Percentiles rank a stretch among this genome's conserved stretches.
Evolutionary conservation across 2,888 invertebrate species (phyloP).

Genomic region (Hofmannophila pseudospretella): DNA sequence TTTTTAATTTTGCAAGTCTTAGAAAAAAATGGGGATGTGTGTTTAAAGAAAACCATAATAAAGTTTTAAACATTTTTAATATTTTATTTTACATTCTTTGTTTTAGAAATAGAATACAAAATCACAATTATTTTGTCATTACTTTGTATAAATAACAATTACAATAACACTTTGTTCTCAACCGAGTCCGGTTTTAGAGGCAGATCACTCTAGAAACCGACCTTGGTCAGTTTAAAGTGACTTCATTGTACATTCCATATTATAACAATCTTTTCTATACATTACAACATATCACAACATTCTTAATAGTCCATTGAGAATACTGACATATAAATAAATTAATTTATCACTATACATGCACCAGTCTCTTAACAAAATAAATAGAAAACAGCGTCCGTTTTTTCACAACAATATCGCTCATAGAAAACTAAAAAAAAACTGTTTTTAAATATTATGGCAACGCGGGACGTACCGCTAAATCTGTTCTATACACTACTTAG

Average conservation of each 20-base stretch:
- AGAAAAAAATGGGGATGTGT: too few relatives aligned
- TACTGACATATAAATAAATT: conserved; percentile 74
- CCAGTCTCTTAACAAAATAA: conserved; percentile 70
- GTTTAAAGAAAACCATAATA: conserved; percentile 5
- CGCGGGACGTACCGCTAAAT: conserved; percentile 61
- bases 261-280: conserved; percentile 43
- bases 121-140: conserved; percentile 53
- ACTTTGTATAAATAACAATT: conserved; percentile 45
- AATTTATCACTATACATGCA: conserved; percentile 61
- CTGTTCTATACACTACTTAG: conserved; percentile 72
- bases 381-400: conserved; percentile 57
- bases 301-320: conserved; percentile 56
- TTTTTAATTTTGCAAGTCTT: too few relatives aligned
- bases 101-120: conserved; percentile 58
- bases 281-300: conserved; percentile 54
- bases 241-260: conserved; percentile 2
- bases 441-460: conserved; percentile 72
- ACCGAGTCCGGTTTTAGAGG: background rate
- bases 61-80: conserved; percentile 40
- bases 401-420: conserved; percentile 24
- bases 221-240: too few relatives aligned
- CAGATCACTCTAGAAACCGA: too few relatives aligned
- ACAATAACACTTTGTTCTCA: background rate
- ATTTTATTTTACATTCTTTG: conserved; percentile 53
- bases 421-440: conserved; percentile 27